Evolutionary conservation across 1,140 invertebrate genomes (phyloP).

Genomic region (Spodoptera frugiperda): DNA sequence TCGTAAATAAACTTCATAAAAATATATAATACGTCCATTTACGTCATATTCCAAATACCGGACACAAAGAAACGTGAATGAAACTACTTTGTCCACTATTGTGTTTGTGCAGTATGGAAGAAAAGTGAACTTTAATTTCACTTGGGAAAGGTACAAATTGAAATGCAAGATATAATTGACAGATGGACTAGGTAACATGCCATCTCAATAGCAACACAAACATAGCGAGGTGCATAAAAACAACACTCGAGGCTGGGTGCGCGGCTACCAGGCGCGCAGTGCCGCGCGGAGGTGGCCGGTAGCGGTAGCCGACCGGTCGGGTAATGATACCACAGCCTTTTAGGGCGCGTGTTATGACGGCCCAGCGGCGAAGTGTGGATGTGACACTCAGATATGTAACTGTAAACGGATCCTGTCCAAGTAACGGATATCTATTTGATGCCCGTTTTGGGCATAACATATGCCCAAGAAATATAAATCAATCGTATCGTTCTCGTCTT

Average conservation of each 20-base stretch:
- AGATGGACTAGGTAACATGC: slow-evolving; percentile 59
- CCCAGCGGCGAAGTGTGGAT: slow-evolving; percentile 65
- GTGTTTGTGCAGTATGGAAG: background rate
- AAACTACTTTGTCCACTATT: slow-evolving; percentile 70
- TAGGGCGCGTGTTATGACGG: slow-evolving; percentile 77
- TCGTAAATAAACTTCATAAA: slow-evolving; percentile 44
- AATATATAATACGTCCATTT: slow-evolving; percentile 60
- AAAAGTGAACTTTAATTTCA: slow-evolving; percentile 48
- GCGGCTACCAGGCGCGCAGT: slow-evolving; percentile 72
- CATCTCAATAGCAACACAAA: slow-evolving; percentile 77
- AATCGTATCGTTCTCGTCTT: background rate
- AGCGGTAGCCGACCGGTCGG: slow-evolving; percentile 72
- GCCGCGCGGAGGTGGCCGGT: slow-evolving; percentile 65
- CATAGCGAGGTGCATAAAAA: slow-evolving; percentile 74
- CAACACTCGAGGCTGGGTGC: slow-evolving; percentile 65
- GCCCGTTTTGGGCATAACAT: slow-evolving; percentile 5
- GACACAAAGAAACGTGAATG: slow-evolving; percentile 73
- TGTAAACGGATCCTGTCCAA: slow-evolving; percentile 26
- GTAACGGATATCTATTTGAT: slow-evolving; percentile 3
- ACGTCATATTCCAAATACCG: slow-evolving; percentile 71
- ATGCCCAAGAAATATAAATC: background rate
- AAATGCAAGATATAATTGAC: slow-evolving; percentile 36
- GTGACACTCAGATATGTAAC: slow-evolving; percentile 46
- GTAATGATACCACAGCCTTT: slow-evolving; percentile 81
- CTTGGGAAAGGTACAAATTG: slow-evolving; percentile 44